A percentile compares a stretch with the other conserved stretches of the same genome.
These are phyloP conservation scores for Hirtodrosophila alboralis DNA, from an alignment of 2,888 invertebrate species.

Conservation along the genomic window DNA sequence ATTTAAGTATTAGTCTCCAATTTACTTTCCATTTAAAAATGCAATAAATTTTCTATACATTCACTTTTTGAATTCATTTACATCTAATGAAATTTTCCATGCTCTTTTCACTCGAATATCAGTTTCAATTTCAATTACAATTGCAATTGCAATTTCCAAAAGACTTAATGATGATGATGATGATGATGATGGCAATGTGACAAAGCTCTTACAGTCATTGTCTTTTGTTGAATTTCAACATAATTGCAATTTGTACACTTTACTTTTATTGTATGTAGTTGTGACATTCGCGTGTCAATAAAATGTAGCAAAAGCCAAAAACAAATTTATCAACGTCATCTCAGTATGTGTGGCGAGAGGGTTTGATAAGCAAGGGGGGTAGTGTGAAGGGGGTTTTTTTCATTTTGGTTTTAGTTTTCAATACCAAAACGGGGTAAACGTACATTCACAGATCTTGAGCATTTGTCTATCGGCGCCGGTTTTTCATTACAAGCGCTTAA, in stretches of 20 bases:
- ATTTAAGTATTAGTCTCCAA: constrained; percentile 1
- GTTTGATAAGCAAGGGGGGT: background rate
- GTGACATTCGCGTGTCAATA: constrained; percentile 48
- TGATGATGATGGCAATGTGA: no score
- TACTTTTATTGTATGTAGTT: constrained; percentile 21
- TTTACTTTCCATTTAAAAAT: constrained; percentile 13
- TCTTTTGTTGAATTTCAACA: constrained; percentile 24
- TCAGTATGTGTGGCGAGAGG: background rate
- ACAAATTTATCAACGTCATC: no score
- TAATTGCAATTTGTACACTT: constrained; percentile 43
- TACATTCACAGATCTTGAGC: constrained; percentile 30
- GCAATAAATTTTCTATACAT: constrained; percentile 14
- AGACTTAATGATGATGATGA: constrained; percentile 23
- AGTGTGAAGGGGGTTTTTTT: background rate
- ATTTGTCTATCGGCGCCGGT: constrained; percentile 25
- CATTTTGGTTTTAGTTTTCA: constrained; percentile 6
- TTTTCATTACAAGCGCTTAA: constrained; percentile 34
- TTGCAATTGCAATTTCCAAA: constrained; percentile 16
- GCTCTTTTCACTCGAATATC: constrained; percentile 23
- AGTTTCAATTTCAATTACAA: constrained; percentile 15
- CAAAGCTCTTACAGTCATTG: constrained; percentile 19
- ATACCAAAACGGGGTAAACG: constrained; percentile 23
- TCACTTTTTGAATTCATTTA: constrained; percentile 12
- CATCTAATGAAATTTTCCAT: background rate
- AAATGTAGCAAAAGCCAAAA: constrained; percentile 31